Conservation (phyloP, 1,140 invertebrate genomes). For the Drosophila varians region DNA sequence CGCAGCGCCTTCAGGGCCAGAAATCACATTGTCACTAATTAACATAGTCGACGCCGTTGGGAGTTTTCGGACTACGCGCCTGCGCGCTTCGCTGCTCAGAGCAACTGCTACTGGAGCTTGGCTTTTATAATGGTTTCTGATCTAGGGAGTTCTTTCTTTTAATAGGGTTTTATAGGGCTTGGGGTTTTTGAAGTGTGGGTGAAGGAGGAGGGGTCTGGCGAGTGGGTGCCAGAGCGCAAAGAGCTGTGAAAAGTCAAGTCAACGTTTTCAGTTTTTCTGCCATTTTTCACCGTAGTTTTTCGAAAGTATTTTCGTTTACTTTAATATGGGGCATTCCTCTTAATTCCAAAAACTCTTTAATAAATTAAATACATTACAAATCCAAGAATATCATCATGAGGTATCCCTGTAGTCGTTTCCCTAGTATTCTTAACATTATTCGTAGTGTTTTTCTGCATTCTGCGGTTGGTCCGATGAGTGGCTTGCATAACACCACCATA, state of each 20-base stretch:
- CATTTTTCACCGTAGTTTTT: slow-evolving; percentile 4
- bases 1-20: slow-evolving; percentile 60
- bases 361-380: no score
- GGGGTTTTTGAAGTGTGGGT: neutral
- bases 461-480: slow-evolving; percentile 35
- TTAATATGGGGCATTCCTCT: no score
- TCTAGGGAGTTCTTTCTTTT: slow-evolving; percentile 6
- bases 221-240: slow-evolving; percentile 60
- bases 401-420: neutral
- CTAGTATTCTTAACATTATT: neutral
- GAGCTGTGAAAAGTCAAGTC: slow-evolving; percentile 74
- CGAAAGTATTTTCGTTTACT: slow-evolving; percentile 7
- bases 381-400: no score
- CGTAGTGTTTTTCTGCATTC: slow-evolving; percentile 23
- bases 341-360: slow-evolving; percentile 6
- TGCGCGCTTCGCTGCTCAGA: slow-evolving; percentile 73
- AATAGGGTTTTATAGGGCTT: neutral
- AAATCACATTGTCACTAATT: slow-evolving; percentile 80
- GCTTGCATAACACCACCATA: slow-evolving; percentile 38
- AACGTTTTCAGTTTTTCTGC: slow-evolving; percentile 64
- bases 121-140: slow-evolving; percentile 4
- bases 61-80: slow-evolving; percentile 68
- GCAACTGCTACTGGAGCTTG: slow-evolving; percentile 37
- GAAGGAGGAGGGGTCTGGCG: neutral
- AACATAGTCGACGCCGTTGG: slow-evolving; percentile 69